These are phyloP conservation scores for Drosophila barbarae DNA, from an alignment of 2,888 invertebrate species.

Conservation along the genomic window DNA sequence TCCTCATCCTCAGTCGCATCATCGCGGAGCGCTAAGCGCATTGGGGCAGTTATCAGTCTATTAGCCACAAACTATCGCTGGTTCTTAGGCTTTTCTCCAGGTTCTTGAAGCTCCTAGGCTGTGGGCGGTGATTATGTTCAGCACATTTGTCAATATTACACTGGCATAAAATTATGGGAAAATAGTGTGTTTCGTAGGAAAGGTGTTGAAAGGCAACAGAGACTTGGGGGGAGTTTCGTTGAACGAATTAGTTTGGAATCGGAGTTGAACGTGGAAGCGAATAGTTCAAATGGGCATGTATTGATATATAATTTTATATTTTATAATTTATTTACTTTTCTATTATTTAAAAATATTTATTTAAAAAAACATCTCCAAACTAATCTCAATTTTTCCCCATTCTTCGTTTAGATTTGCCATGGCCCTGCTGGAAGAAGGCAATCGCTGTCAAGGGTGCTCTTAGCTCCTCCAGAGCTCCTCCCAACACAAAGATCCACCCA, in stretches of 20 bases:
- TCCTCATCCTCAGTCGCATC: conserved; percentile 8
- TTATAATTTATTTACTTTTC: too few relatives aligned
- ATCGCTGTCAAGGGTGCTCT: conserved; percentile 38
- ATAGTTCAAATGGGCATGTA: too few relatives aligned
- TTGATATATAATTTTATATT: too few relatives aligned
- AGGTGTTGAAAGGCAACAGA: conserved; percentile 4
- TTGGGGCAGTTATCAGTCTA: conserved; percentile 73
- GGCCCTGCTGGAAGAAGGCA: conserved; percentile 49
- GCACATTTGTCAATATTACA: conserved; percentile 46
- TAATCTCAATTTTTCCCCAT: too few relatives aligned
- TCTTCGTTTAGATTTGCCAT: conserved; percentile 39
- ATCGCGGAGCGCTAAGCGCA: conserved; percentile 51
- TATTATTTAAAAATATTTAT: too few relatives aligned
- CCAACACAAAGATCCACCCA: conserved; percentile 4
- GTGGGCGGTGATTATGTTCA: conserved; percentile 24
- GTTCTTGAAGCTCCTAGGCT: conserved; percentile 11
- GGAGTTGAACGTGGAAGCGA: neutral
- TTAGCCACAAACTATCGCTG: conserved; percentile 50
- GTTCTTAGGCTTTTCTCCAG: conserved; percentile 1
- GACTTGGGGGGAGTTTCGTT: neutral
- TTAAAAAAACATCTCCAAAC: too few relatives aligned
- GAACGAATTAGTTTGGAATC: neutral
- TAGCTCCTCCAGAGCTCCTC: conserved; percentile 19
- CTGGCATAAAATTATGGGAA: conserved; percentile 4
- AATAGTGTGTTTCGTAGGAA: neutral